A percentile compares a stretch with the other conserved stretches of the same genome.
These are phyloP conservation scores for Neodiprion virginianus DNA, from an alignment of 1,140 invertebrate genomes.

Conservation along the genomic window DNA sequence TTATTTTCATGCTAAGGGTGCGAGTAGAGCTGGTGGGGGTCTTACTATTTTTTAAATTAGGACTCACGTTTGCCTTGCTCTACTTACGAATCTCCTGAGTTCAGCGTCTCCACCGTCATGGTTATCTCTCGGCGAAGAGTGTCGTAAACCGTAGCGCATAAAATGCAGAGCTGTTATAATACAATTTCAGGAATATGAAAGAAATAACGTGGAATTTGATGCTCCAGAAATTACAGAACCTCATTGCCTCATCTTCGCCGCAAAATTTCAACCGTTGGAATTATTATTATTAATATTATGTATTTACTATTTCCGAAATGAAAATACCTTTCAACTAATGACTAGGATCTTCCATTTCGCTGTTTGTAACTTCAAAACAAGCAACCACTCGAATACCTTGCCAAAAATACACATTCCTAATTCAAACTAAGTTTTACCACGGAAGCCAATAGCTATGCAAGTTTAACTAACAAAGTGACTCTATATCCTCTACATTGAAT, in stretches of 20 bases:
- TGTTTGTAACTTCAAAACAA: no score
- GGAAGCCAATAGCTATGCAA: no score
- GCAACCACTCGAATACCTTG: no score
- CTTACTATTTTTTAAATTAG: neutral
- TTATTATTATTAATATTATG: no score
- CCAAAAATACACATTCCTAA: no score
- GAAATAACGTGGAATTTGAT: constrained; percentile 33
- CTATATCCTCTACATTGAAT: no score
- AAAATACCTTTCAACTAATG: no score
- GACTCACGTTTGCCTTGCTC: neutral
- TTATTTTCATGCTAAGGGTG: neutral
- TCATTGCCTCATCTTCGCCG: neutral
- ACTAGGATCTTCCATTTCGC: no score
- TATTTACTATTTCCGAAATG: no score
- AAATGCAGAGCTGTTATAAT: constrained; percentile 35
- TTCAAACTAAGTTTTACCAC: no score
- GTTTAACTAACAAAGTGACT: no score
- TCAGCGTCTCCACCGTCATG: neutral
- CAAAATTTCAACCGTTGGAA: no score
- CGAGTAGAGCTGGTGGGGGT: neutral
- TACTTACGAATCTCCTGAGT: neutral
- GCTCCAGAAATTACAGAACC: constrained; percentile 34
- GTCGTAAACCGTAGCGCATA: constrained; percentile 26
- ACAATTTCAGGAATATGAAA: constrained; percentile 35
- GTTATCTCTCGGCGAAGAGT: constrained; percentile 4